Base-by-base conservation (phyloP, 2,113 vertebrate species). In the Pogona vitticeps region DNA sequence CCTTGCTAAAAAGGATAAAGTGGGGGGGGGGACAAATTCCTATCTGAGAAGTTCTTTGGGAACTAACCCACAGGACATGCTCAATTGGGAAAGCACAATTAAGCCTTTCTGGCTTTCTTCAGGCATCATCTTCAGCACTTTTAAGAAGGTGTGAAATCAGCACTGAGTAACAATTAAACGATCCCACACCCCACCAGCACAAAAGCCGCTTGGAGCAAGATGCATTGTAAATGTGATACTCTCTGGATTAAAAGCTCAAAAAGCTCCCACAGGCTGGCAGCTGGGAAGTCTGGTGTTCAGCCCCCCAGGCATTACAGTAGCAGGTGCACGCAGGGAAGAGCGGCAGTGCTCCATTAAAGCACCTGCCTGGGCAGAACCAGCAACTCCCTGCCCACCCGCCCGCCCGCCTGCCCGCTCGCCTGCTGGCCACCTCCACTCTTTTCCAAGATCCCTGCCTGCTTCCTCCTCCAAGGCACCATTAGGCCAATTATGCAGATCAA, bases 91-190 rank as follows among this genome's bases (percentile, higher is more conserved):
- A 90, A 92, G 93, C 92, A 94, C 92, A 95, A 95, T 95, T 92
- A 93, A 94, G 88, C 86, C 91, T 92, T 92, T 86, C 68, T 86
- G 12, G 84, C 84, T 90, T 92, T 95, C 93, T 92, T 88, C 91
- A 93, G 95, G 93, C 88, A 59, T 91, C 94, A 80, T 92, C 94
- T 91, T 92, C 91, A 93, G 93, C 46, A 78, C 76, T 84, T 82
- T 92, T 93, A 91, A 94, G 94, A 94, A 94, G 93, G 96, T 96
- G 96, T 96, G 96, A 97, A 97, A 97, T 97, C 94, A 91, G 95
- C 95, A 95, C 95, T 95, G 95, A 95, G 95, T 88, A 86, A 95
- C 96, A 94, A 94, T 95, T 89, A 94, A 90, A 65, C 89, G 21
- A 18, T 87, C 86, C 83, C 12, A 8, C 33, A 12, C 18, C 9